A percentile compares a stretch with the other conserved stretches of the same genome.
Evolutionary conservation across 2,113 vertebrate species (phyloP).

Genomic region (Glaucomys volans): DNA sequence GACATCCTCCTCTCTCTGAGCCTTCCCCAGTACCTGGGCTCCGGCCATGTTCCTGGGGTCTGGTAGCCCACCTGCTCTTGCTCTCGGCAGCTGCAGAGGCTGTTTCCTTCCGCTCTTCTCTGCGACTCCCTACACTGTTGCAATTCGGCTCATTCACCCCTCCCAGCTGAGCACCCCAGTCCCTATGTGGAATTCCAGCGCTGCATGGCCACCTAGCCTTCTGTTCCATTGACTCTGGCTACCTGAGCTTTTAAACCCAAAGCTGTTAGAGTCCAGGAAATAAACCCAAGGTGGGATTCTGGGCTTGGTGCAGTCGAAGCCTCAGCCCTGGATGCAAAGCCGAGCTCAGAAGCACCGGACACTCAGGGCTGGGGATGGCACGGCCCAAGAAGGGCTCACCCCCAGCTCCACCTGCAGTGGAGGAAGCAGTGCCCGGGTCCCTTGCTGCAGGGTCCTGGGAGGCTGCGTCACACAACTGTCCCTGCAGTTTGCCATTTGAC

Average conservation of each 20-base stretch:
- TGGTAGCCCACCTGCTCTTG: too few species aligned
- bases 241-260: fast-evolving
- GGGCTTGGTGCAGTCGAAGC: fast-evolving
- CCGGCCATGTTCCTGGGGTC: too few species aligned
- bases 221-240: too few species aligned
- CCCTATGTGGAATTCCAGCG: not conserved
- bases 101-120: not conserved
- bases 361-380: fast-evolving
- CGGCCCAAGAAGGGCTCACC: fast-evolving
- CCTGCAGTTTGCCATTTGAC: not conserved
- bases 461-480: not conserved
- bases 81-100: too few species aligned
- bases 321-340: not conserved
- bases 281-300: not conserved
- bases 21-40: too few species aligned
- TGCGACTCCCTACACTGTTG: not conserved
- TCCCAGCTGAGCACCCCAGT: fast-evolving
- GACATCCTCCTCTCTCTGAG: fast-evolving
- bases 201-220: fast-evolving
- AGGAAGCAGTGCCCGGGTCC: fast-evolving
- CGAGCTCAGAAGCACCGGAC: not conserved
- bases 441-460: fast-evolving
- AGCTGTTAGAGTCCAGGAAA: not conserved
- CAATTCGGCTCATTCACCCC: not conserved
- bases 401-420: fast-evolving